These are phyloP conservation scores for Chloropsis hardwickii DNA, from an alignment of 2,113 vertebrate species.

Conservation along the genomic window DNA sequence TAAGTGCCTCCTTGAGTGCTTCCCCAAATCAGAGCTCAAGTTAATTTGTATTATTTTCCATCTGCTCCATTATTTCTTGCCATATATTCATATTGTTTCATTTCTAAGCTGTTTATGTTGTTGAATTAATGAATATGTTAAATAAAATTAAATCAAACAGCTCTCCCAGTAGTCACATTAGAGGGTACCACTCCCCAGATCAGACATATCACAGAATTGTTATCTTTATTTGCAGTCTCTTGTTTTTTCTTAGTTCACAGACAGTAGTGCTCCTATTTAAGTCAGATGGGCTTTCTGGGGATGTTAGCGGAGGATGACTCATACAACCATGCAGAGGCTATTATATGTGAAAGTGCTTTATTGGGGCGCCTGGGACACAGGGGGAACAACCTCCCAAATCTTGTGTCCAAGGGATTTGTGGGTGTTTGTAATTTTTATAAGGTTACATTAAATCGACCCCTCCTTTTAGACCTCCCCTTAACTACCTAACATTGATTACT, in stretches of 20 bases:
- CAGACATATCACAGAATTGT: not conserved
- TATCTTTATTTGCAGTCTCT: not conserved
- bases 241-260: not conserved
- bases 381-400: too few species aligned
- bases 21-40: not conserved
- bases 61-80: not conserved
- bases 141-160: constrained; percentile 21
- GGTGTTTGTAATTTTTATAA: too few species aligned
- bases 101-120: not conserved
- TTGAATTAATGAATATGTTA: not conserved
- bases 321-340: too few species aligned
- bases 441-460: too few species aligned
- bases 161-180: not conserved
- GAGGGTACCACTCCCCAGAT: not conserved
- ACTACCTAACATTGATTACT: too few species aligned
- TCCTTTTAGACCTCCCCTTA: too few species aligned
- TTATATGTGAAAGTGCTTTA: too few species aligned
- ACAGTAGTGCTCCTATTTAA: not conserved
- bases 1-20: not conserved
- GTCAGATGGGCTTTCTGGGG: not conserved
- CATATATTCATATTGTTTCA: not conserved
- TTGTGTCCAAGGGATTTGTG: too few species aligned
- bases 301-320: too few species aligned
- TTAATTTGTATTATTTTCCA: not conserved
- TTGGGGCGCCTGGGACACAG: too few species aligned